Conservation (phyloP, 1,140 invertebrate genomes). For the Portunus trituberculatus region DNA sequence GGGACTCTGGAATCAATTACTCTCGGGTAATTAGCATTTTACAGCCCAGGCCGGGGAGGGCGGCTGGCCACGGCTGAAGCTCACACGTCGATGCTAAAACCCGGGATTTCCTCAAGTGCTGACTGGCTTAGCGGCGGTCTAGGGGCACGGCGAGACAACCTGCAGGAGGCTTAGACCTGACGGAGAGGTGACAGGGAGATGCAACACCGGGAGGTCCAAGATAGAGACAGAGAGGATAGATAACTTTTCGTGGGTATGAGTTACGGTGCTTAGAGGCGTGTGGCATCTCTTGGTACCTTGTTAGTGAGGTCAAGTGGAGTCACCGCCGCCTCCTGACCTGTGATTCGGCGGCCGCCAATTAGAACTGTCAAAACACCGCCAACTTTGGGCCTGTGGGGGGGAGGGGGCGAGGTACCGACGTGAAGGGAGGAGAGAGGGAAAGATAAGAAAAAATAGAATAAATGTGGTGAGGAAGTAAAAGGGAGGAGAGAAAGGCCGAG, state of each 20-base stretch:
- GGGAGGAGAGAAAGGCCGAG: neutral
- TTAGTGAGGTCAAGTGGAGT: slow-evolving; percentile 12
- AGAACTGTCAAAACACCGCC: slow-evolving; percentile 18
- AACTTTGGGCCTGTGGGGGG: neutral
- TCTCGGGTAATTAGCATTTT: neutral
- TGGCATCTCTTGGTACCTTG: neutral
- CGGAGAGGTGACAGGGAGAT: neutral
- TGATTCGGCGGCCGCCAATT: neutral
- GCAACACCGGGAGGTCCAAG: neutral
- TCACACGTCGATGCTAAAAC: neutral
- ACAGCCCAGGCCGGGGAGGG: neutral
- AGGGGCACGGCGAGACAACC: neutral
- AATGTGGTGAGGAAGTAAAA: neutral
- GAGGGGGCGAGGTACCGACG: neutral
- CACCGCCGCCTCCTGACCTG: neutral
- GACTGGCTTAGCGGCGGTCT: neutral
- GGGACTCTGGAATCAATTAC: neutral
- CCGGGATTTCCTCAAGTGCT: neutral
- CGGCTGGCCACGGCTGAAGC: neutral
- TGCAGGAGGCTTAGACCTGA: neutral
- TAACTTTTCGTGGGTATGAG: too few relatives aligned
- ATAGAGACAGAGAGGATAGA: neutral
- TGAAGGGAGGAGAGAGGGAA: neutral
- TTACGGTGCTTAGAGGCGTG: neutral
- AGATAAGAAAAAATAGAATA: neutral